Base-by-base conservation (phyloP, 2,113 vertebrate species). In the Pavo muticus region DNA sequence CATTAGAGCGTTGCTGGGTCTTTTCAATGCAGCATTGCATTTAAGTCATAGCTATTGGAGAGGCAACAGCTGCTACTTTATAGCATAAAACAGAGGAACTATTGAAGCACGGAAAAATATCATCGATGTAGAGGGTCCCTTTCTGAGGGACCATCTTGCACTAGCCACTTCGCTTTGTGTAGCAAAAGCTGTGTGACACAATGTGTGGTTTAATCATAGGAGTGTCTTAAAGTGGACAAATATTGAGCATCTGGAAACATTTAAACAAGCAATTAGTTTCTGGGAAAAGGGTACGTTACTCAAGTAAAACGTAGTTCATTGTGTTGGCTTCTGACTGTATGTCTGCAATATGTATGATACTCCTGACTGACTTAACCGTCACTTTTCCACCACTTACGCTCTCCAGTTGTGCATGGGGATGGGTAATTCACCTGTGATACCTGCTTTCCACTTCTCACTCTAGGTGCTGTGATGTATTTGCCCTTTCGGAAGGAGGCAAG, bases 121-220 rank as follows among this genome's bases (percentile, higher is more conserved):
- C 5, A 0, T 47, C 65, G 60, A 73, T 80, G 7, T 3, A 48
- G 68, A 94, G 45, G 70, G 93, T 54, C 27, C 67, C 15, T 93
- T 95, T 83, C 90, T 73, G 68, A 68, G 90, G 83, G 94, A 95
- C 82, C 80, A 64, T 73, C 82, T 95, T 95, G 72, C 87, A 80
- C 79, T 95, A 95, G 69, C 63, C 56, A 24, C n/a, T 90, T 40
- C 19, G 13, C 82, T 94, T 94, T 85, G 71, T 90, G 64, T 92
- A 94, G 94, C 68, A 90, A 68, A 95, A 80, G 78, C 64, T 54
- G 92, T 78, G 87, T 95, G 96, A 92, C 93, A 92, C 75, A 86
- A 73, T 81, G 88, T 83, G 19, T 84, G 92, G 50, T 88, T 87
- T 77, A 93, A 85, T 90, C 86, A 39, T 61, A 93, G 56, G n/a